Percentiles rank a stretch among this genome's conserved stretches.
Evolutionary conservation across 1,140 invertebrate genomes (phyloP).

Genomic region (Diabrotica undecimpunctata): DNA sequence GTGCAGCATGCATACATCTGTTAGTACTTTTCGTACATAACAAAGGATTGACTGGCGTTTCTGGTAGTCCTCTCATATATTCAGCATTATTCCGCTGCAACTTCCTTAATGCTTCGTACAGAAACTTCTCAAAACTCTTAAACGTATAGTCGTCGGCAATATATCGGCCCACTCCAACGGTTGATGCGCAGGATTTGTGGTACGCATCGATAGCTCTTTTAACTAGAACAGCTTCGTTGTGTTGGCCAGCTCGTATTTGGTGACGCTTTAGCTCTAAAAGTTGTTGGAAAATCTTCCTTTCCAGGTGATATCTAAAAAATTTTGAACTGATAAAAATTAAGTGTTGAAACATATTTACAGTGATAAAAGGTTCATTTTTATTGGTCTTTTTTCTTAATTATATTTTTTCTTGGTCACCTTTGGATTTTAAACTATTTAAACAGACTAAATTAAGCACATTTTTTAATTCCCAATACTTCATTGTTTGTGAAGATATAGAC

Average conservation of each 20-base stretch:
- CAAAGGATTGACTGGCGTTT: slow-evolving; percentile 56
- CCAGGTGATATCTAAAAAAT: slow-evolving; percentile 73
- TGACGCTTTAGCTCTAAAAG: slow-evolving; percentile 87
- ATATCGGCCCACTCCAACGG: slow-evolving; percentile 67
- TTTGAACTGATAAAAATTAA: not conserved
- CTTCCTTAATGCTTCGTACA: slow-evolving; percentile 82
- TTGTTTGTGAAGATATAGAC: too few relatives aligned
- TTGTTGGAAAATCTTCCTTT: slow-evolving; percentile 91
- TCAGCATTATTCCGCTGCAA: slow-evolving; percentile 66
- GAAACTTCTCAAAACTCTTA: slow-evolving; percentile 85
- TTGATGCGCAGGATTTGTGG: slow-evolving; percentile 67
- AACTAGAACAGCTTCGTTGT: slow-evolving; percentile 85
- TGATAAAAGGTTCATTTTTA: not conserved
- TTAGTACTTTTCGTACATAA: slow-evolving; percentile 81
- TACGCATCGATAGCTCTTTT: slow-evolving; percentile 81
- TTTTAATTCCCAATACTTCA: too few relatives aligned
- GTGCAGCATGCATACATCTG: slow-evolving; percentile 82
- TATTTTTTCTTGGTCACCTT: not conserved
- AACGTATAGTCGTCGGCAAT: slow-evolving; percentile 71
- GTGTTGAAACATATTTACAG: not conserved
- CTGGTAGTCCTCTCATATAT: slow-evolving; percentile 60
- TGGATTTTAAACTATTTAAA: too few relatives aligned
- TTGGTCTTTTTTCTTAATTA: not conserved
- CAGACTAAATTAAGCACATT: too few relatives aligned
- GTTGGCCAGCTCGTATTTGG: slow-evolving; percentile 84